These are phyloP conservation scores for Corydoras sp. DNA, from an alignment of 2,113 vertebrate genomes.

Conservation along the genomic window DNA sequence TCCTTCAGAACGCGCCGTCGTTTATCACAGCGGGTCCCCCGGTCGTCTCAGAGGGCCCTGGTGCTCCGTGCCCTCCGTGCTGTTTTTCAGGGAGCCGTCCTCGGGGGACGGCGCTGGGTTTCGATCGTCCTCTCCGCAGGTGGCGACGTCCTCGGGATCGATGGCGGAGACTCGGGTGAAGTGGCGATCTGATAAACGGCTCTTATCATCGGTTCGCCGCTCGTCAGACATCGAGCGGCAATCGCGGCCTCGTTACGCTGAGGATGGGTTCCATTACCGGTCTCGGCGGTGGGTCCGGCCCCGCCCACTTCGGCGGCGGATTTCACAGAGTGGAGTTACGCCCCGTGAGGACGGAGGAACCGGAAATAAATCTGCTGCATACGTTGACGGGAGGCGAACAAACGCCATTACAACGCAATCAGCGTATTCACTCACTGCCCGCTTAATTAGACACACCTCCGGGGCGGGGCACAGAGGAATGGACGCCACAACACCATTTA, in stretches of 20 bases:
- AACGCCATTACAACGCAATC: too few species aligned
- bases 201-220: conserved; percentile 17
- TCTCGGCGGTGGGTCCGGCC: neutral
- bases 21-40: neutral
- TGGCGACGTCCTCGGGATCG: neutral
- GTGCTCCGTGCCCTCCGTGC: neutral
- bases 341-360: too few species aligned
- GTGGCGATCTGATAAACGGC: conserved; percentile 13
- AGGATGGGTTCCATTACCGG: neutral
- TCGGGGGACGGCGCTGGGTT: neutral
- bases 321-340: neutral
- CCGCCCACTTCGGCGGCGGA: too few species aligned
- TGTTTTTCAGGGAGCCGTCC: neutral
- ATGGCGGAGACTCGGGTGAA: conserved; percentile 6
- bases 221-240: conserved; percentile 10
- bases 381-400: too few species aligned
- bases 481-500: too few species aligned
- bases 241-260: conserved; percentile 18
- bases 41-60: neutral
- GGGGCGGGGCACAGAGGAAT: too few species aligned
- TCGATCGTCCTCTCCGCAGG: conserved; percentile 14
- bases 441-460: too few species aligned
- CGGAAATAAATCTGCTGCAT: too few species aligned
- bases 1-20: too few species aligned
- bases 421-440: too few species aligned